Evolutionary conservation across 1,140 invertebrate species (phyloP).

Genomic region (Aethina tumida): DNA sequence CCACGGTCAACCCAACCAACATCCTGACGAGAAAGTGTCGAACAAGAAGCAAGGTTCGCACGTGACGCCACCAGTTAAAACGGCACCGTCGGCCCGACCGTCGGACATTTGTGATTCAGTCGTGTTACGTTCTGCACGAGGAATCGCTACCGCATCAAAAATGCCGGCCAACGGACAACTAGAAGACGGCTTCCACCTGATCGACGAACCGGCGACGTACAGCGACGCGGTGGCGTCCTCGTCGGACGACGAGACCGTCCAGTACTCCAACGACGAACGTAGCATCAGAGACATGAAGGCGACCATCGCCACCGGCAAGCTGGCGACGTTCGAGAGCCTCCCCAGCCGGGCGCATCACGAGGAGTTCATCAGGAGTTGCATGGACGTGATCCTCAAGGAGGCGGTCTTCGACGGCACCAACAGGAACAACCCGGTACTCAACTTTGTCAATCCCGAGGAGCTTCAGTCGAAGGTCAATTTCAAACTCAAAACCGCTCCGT

Average conservation of each 20-base stretch:
- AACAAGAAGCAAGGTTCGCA: too few relatives aligned
- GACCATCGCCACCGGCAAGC: slow-evolving; percentile 1
- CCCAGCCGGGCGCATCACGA: slow-evolving; percentile 53
- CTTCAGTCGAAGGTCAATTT: slow-evolving; percentile 57
- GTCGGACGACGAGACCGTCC: slow-evolving; percentile 20
- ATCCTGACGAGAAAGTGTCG: too few relatives aligned
- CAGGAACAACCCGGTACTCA: slow-evolving; percentile 57
- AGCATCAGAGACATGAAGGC: not conserved
- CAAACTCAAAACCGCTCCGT: slow-evolving; percentile 44
- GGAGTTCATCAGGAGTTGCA: slow-evolving; percentile 55
- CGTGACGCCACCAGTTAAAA: slow-evolving; percentile 16
- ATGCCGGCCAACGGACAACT: slow-evolving; percentile 23
- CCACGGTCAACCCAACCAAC: too few relatives aligned
- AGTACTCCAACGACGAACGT: slow-evolving; percentile 4
- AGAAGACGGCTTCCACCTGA: slow-evolving; percentile 6
- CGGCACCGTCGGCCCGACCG: slow-evolving; percentile 7
- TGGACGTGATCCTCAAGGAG: slow-evolving; percentile 60
- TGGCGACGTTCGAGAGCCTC: slow-evolving; percentile 36
- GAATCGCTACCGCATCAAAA: slow-evolving; percentile 11
- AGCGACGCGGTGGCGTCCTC: slow-evolving; percentile 23
- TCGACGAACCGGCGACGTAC: slow-evolving; percentile 20
- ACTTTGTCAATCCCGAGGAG: slow-evolving; percentile 61
- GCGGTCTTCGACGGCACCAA: slow-evolving; percentile 65
- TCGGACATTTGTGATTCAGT: slow-evolving; percentile 18
- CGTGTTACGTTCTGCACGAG: slow-evolving; percentile 15